phyloP scores from a whole-genome alignment of 2,797 vertebrate species.

The Apodemus agrarius region DNA sequence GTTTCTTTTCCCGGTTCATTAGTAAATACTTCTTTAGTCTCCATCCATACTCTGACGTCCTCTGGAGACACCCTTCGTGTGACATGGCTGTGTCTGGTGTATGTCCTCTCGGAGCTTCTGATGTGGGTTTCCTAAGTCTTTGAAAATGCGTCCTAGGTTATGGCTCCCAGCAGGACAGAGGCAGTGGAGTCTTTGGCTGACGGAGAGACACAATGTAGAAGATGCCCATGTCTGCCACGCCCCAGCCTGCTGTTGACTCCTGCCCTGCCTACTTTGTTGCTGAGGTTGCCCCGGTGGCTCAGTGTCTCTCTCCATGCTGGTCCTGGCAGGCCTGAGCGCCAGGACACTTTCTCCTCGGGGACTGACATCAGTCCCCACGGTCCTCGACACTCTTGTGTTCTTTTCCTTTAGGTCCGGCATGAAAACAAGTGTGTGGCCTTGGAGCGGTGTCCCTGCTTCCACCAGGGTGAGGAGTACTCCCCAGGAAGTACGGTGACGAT shows the following conservation, averaged over 20 bases:
- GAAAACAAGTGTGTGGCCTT: constrained; percentile 91
- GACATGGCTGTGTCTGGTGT: not conserved
- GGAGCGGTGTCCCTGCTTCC: constrained; percentile 95
- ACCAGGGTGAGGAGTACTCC: constrained; percentile 93
- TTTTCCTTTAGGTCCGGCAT: constrained; percentile 91
- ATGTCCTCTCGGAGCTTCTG: not conserved
- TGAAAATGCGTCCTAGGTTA: fast-evolving
- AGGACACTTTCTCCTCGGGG: fast-evolving
- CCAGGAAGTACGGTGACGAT: constrained; percentile 90
- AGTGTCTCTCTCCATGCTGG: not conserved
- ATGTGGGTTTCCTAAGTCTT: not conserved
- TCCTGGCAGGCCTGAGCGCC: not conserved
- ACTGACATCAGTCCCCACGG: not conserved
- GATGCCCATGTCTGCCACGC: not conserved
- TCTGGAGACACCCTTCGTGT: not conserved
- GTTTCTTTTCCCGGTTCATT: not conserved
- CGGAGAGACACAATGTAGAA: fast-evolving
- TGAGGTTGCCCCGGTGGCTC: fast-evolving
- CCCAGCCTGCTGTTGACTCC: fast-evolving
- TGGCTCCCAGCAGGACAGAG: not conserved
- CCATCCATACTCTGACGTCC: not conserved
- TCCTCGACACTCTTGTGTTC: not conserved
- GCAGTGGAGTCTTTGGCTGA: not conserved
- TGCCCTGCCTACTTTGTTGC: not conserved
- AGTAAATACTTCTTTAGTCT: not conserved